These are phyloP conservation scores for Volucella zonaria DNA, from an alignment of 2,888 invertebrate species.

Conservation along the genomic window DNA sequence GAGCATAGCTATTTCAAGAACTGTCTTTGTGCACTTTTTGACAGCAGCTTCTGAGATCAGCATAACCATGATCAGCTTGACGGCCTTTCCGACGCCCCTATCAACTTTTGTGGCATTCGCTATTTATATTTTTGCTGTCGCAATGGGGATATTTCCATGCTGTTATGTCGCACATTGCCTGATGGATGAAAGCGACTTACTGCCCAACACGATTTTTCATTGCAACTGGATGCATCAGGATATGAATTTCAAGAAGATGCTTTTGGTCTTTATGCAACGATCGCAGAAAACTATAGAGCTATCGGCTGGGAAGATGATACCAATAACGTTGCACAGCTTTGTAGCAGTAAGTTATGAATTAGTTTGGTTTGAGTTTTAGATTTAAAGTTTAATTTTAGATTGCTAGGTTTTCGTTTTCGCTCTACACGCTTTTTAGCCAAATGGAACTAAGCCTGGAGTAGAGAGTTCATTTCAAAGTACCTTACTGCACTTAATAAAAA, in stretches of 20 bases:
- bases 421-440: too few species aligned
- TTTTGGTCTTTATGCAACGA: conserved; percentile 72
- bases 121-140: conserved; percentile 66
- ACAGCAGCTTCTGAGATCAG: conserved; percentile 72
- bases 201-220: conserved; percentile 73
- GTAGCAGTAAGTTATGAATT: conserved; percentile 61
- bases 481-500: too few species aligned
- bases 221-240: conserved; percentile 71
- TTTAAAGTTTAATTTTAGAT: too few species aligned
- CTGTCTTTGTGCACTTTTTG: conserved; percentile 74
- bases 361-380: too few species aligned
- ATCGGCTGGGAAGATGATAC: conserved; percentile 72
- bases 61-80: conserved; percentile 73
- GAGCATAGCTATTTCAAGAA: conserved; percentile 58
- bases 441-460: too few species aligned
- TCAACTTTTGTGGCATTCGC: conserved; percentile 62
- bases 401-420: too few species aligned
- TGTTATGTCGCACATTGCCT: conserved; percentile 73
- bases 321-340: conserved; percentile 72
- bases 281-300: conserved; percentile 70
- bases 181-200: conserved; percentile 62
- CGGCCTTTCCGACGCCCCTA: conserved; percentile 67
- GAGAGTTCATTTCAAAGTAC: too few species aligned
- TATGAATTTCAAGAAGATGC: conserved; percentile 55
- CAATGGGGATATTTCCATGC: conserved; percentile 70